Base-by-base conservation (phyloP, 2,888 invertebrate genomes). In the Lithophane socia region DNA sequence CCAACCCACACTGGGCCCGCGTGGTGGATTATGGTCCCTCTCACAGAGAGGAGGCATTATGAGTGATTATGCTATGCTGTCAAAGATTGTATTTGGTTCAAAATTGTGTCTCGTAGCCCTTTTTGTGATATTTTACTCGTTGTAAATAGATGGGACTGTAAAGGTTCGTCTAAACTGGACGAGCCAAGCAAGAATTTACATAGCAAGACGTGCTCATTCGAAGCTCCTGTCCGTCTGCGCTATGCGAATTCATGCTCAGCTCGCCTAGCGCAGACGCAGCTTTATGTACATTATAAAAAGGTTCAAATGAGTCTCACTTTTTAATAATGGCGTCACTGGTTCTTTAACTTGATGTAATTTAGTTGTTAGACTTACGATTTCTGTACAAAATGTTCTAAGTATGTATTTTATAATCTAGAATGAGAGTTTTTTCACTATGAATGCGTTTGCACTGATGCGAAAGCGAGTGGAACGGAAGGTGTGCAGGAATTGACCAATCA, bases 261-360 rank as follows among this genome's bases (percentile, higher is more conserved):
- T 49, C 37, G 42, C 29, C 24, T 42, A 49, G 24, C 42, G 24
- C 10, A 70, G 12, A 16, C 47, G 47, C 13, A 54, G 12, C 37
- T 52, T 24, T 66, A 49, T 29, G 5, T 16, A 21, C 13, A 37
- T 52, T 66, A 5, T 47, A n/a, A 47, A 61, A n/a, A 63, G 42
- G 16, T 52, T 58, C 18, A 10, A 49, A 68, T 65, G 84, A 82
- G 82, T 82, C 84, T 83, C 84, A 75, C 12, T 82, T 71, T 73
- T 73, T 66, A 60, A 70, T 71, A 56, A 58, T 65, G 54, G 79
- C 37, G 37, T 71, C 44, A 78, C 47, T 82, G 54, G 37, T 70
- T 60, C 37, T 73, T 8, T 3, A 49, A 47, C 56, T 73, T 42
- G 47, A 56, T 75, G 67, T 82, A 71, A 72, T 63, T 75, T 74